Evolutionary conservation across 2,113 vertebrate species (phyloP).

Genomic region (Anguilla rostrata): DNA sequence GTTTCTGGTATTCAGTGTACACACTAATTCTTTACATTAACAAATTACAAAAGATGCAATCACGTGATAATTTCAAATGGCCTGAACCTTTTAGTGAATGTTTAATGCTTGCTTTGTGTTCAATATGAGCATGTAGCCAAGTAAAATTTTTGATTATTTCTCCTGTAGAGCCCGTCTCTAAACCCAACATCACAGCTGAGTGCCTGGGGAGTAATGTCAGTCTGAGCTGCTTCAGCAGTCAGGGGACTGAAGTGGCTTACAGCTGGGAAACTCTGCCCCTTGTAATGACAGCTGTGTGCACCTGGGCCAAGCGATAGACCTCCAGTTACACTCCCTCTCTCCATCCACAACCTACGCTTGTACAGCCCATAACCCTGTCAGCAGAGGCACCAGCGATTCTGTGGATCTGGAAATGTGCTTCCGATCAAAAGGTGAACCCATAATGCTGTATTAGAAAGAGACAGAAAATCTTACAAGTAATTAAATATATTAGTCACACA

Average conservation of each 20-base stretch:
- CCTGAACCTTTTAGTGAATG: no score
- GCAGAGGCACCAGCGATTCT: neutral
- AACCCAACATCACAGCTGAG: slow-evolving; percentile 15
- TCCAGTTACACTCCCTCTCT: neutral
- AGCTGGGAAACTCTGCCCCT: slow-evolving; percentile 6
- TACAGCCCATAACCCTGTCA: slow-evolving; percentile 7
- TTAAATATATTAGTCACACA: no score
- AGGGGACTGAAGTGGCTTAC: slow-evolving; percentile 7
- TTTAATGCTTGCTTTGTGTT: neutral
- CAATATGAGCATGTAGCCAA: neutral
- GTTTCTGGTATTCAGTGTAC: no score
- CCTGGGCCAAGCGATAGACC: neutral
- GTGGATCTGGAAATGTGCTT: neutral
- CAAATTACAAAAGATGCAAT: no score
- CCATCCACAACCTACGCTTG: neutral
- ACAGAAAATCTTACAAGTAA: no score
- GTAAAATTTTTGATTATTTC: neutral
- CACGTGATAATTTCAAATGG: no score
- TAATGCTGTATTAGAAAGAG: no score
- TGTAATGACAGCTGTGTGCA: neutral
- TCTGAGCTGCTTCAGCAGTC: slow-evolving; percentile 12
- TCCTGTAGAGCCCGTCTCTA: slow-evolving; percentile 11
- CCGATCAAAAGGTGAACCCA: neutral
- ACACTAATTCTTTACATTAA: no score
- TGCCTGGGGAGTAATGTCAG: slow-evolving; percentile 3